phyloP scores from a whole-genome alignment of 1,140 invertebrate genomes.

The Drosophila subobscura region DNA sequence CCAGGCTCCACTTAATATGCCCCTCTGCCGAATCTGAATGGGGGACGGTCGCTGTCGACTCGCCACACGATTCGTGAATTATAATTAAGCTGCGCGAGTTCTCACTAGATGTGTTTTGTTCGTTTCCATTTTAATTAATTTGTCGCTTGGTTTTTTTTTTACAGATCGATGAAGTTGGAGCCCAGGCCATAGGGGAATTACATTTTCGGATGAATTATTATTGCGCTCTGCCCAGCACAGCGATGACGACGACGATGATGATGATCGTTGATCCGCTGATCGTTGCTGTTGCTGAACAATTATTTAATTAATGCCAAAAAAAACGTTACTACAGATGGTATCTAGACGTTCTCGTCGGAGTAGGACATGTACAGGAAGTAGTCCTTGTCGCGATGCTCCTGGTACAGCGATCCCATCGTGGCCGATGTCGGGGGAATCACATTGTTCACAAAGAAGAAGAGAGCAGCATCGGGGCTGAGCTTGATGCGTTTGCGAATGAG shows the following conservation, averaged over 20 bases:
- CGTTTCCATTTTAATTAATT: slow-evolving; percentile 33
- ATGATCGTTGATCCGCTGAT: neutral
- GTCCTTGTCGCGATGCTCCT: slow-evolving; percentile 99
- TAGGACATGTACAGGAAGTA: slow-evolving; percentile 99
- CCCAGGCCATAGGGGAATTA: slow-evolving; percentile 9
- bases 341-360: slow-evolving; percentile 92
- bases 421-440: slow-evolving; percentile 99
- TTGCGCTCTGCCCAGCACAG: slow-evolving; percentile 28
- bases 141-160: slow-evolving; percentile 16
- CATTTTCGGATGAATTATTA: slow-evolving; percentile 28
- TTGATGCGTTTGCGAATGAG: slow-evolving; percentile 98
- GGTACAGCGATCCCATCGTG: slow-evolving; percentile 99
- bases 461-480: slow-evolving; percentile 97
- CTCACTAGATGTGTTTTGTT: slow-evolving; percentile 32
- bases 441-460: slow-evolving; percentile 99
- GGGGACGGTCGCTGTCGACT: neutral
- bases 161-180: neutral
- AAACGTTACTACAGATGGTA: slow-evolving; percentile 1
- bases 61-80: slow-evolving; percentile 39
- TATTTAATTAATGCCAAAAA: slow-evolving; percentile 40
- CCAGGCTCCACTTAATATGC: slow-evolving; percentile 33
- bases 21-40: slow-evolving; percentile 7
- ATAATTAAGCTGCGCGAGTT: slow-evolving; percentile 38
- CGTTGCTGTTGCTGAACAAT: slow-evolving; percentile 3
- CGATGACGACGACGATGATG: slow-evolving; percentile 11